Conservation (phyloP, 2,888 invertebrate genomes). For the Nezara viridula region DNA sequence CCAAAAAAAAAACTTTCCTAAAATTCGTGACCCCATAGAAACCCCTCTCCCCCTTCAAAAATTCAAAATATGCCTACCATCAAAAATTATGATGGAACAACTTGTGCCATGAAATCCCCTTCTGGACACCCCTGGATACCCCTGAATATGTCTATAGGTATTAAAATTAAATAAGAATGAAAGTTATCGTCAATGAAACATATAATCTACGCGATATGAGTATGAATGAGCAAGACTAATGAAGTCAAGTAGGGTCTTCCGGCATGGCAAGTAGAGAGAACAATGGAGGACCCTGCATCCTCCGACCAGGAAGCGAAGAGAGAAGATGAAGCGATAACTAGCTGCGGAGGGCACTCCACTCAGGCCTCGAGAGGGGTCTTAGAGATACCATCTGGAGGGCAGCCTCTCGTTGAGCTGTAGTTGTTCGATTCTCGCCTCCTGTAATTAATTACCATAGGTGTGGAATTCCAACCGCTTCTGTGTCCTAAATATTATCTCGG, state of each 20-base stretch:
- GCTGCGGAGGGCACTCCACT: not conserved
- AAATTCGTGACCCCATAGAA: no score
- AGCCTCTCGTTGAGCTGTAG: not conserved
- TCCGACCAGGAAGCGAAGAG: not conserved
- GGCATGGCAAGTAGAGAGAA: not conserved
- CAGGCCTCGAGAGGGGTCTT: not conserved
- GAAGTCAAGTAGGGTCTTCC: not conserved
- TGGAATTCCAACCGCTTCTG: not conserved
- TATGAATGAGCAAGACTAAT: not conserved
- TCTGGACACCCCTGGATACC: no score
- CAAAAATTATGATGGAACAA: no score
- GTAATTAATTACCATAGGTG: not conserved
- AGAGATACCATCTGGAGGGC: not conserved
- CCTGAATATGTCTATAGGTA: no score
- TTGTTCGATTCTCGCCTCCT: not conserved
- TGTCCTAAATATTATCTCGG: constrained; percentile 11
- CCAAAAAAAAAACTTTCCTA: no score
- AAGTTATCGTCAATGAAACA: not conserved
- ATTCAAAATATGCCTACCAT: no score
- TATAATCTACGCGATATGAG: not conserved
- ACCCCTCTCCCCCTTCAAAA: no score
- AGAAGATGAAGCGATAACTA: not conserved
- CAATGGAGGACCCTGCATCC: not conserved
- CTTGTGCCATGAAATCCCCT: no score
- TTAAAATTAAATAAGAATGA: no score